Conservation (phyloP, 2,888 invertebrate genomes). For the Synanthedon andrenaeformis region DNA sequence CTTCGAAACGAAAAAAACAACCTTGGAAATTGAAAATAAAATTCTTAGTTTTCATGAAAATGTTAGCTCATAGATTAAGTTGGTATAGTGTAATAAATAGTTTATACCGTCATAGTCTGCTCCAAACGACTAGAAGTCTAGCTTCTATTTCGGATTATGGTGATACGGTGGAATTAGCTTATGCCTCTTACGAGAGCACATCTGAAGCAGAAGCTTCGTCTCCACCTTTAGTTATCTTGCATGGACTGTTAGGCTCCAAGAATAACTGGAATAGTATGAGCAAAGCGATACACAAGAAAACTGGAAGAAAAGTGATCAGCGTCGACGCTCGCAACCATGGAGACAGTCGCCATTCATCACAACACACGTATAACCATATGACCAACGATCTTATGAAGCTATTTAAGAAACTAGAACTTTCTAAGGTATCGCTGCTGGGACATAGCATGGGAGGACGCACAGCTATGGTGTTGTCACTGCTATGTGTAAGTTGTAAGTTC, state of each 20-base stretch:
- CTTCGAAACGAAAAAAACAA: neutral
- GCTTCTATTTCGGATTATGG: slow-evolving; percentile 34
- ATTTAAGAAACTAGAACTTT: slow-evolving; percentile 72
- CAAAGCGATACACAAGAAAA: slow-evolving; percentile 77
- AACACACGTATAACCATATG: slow-evolving; percentile 83
- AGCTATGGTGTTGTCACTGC: slow-evolving; percentile 86
- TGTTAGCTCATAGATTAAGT: slow-evolving; percentile 31
- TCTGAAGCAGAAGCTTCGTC: slow-evolving; percentile 27
- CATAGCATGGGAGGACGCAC: slow-evolving; percentile 98
- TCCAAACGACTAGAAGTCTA: slow-evolving; percentile 18
- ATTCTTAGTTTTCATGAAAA: slow-evolving; percentile 16
- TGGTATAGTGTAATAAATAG: slow-evolving; percentile 19
- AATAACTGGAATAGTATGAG: slow-evolving; percentile 92
- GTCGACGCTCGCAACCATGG: slow-evolving; percentile 97
- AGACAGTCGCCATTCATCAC: slow-evolving; percentile 84
- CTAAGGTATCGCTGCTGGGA: slow-evolving; percentile 80
- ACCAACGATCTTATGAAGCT: slow-evolving; percentile 72
- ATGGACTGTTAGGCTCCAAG: slow-evolving; percentile 93
- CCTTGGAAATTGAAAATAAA: neutral
- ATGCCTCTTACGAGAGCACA: slow-evolving; percentile 74
- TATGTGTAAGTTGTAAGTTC: slow-evolving; percentile 62
- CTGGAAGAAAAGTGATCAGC: slow-evolving; percentile 80
- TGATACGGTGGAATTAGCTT: slow-evolving; percentile 74
- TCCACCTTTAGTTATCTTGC: slow-evolving; percentile 84
- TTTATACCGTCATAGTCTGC: slow-evolving; percentile 13